These are phyloP conservation scores for Xenentodon cancila DNA, from an alignment of 2,797 vertebrate species.

Conservation along the genomic window DNA sequence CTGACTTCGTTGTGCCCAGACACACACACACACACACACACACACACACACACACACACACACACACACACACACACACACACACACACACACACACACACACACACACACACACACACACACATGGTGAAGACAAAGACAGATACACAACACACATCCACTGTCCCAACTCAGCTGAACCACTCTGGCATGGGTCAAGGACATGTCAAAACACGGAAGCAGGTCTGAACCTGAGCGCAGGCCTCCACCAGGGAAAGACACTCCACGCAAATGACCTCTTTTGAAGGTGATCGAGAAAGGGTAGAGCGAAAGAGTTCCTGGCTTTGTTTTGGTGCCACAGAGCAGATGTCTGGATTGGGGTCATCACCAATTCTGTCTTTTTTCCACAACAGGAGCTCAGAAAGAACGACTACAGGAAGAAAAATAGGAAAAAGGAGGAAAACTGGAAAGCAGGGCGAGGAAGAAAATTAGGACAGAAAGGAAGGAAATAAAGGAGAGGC, in stretches of 20 bases:
- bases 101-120: conserved; percentile 3
- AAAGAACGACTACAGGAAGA: conserved; percentile 44
- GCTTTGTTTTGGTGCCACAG: conserved; percentile 58
- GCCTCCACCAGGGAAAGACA: conserved; percentile 40
- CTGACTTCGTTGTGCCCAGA: conserved; percentile 49
- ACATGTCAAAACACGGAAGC: conserved; percentile 84
- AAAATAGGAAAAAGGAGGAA: conserved; percentile 44
- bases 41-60: conserved; percentile 11
- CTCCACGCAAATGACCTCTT: conserved; percentile 36
- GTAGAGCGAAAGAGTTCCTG: conserved; percentile 29
- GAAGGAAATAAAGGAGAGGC: conserved; percentile 56
- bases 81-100: conserved; percentile 23
- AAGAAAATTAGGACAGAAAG: conserved; percentile 60
- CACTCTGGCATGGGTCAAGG: conserved; percentile 76
- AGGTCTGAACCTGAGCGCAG: conserved; percentile 70
- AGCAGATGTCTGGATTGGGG: conserved; percentile 62
- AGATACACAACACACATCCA: conserved; percentile 31
- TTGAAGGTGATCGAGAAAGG: conserved; percentile 48
- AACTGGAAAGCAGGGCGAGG: conserved; percentile 42
- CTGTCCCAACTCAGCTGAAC: conserved; percentile 68
- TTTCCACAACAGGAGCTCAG: conserved; percentile 35
- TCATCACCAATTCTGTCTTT: conserved; percentile 61
- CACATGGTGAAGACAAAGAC: conserved; percentile 26
- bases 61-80: conserved; percentile 21
- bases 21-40: conserved; percentile 4